These are phyloP conservation scores for Urocynchramus pylzowi DNA, from an alignment of 2,113 vertebrate genomes.

Conservation along the genomic window DNA sequence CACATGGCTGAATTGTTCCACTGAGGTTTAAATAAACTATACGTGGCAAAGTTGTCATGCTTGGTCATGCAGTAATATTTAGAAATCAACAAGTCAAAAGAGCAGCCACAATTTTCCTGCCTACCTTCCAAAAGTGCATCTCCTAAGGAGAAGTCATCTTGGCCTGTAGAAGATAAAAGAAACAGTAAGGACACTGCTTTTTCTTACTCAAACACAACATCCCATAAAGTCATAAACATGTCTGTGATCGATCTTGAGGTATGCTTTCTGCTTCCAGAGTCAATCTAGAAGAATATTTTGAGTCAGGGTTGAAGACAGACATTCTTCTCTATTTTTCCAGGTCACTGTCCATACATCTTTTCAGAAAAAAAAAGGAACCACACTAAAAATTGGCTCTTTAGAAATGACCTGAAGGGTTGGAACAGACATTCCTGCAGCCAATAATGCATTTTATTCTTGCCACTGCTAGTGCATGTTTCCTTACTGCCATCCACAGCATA, in stretches of 20 bases:
- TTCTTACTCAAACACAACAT: background rate
- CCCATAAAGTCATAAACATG: background rate
- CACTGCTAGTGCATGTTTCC: background rate
- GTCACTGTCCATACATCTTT: background rate
- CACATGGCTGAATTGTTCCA: background rate
- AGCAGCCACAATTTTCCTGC: background rate
- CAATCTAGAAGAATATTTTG: background rate
- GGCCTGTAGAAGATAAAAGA: background rate
- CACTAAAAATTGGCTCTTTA: background rate
- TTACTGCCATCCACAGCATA: background rate
- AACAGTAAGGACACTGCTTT: background rate
- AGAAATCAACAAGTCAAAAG: background rate
- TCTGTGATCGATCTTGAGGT: background rate
- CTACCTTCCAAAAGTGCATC: background rate
- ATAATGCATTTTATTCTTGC: background rate
- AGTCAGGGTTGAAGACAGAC: background rate
- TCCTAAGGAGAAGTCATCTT: background rate
- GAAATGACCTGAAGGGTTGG: background rate
- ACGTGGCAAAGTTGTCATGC: background rate
- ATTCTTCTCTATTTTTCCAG: background rate
- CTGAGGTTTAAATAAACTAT: background rate
- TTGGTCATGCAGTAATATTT: background rate
- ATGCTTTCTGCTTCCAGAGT: background rate
- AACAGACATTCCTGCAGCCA: background rate
- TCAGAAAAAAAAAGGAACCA: background rate